A percentile compares a stretch with the other conserved stretches of the same genome.
phyloP scores from a whole-genome alignment of 2,797 vertebrate genomes.

The Todus mexicanus region DNA sequence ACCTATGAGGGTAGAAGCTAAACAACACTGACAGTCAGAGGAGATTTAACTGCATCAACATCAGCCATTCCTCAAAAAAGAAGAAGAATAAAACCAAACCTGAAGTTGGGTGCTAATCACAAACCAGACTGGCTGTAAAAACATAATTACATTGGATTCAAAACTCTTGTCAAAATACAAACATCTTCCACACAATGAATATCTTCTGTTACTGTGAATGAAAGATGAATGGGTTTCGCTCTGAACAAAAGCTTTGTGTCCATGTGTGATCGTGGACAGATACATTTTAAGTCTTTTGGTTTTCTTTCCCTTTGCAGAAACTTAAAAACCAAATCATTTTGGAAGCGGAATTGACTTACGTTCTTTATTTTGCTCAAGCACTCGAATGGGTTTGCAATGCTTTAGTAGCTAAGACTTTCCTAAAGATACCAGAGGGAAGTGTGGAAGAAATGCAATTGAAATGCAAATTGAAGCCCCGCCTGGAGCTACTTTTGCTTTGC shows the following conservation, averaged over 20 bases:
- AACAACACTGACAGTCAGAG: background rate
- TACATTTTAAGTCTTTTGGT: background rate
- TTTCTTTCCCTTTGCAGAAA: background rate
- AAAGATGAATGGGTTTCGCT: background rate
- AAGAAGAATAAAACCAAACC: background rate
- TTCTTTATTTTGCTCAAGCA: background rate
- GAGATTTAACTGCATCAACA: background rate
- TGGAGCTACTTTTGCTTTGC: background rate
- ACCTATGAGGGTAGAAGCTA: background rate
- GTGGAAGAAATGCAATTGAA: constrained; percentile 1
- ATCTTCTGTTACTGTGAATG: background rate
- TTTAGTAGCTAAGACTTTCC: background rate
- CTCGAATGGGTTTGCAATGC: background rate
- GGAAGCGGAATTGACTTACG: background rate
- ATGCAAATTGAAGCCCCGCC: constrained; percentile 24
- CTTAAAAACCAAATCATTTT: background rate
- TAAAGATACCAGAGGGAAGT: background rate
- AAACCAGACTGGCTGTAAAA: background rate
- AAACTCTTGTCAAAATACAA: background rate
- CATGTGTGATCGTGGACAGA: background rate
- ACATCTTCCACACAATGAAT: background rate
- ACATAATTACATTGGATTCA: background rate
- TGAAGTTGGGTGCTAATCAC: background rate
- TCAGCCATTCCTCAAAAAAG: background rate
- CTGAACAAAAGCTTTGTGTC: background rate